Evolutionary conservation across 2,888 invertebrate genomes (phyloP), one percentile per base, ranked within the genome.

Genomic region (Lepidocyrtinus sp.): DNA sequence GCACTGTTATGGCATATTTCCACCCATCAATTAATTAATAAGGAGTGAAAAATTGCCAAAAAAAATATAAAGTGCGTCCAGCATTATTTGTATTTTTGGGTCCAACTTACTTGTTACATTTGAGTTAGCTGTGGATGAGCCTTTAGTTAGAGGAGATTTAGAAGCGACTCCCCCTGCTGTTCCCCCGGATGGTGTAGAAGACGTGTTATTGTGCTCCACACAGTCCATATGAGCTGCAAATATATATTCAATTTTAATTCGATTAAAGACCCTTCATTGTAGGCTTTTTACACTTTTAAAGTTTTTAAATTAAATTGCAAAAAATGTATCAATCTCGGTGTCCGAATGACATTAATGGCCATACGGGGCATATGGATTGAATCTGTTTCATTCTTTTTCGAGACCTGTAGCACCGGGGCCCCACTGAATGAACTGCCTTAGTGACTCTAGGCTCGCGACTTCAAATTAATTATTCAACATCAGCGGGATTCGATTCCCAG

Each of bases 131-230:
- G 75, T 74, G 74, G 74, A 78, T 61, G 82, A 82, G 75, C 78
- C 71, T 72, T 82, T 82, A 22, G 61, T 78, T 64, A 78, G 45
- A 59, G 82, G 82, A 67, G 82, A 82, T 79, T 79, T 81, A 61
- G 81, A 81, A 70, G 80, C 27, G 62, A 62, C 68, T 59, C 76
- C 76, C 36, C 45, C 21, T 73, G 27, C 64, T 55, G 61, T 64
- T 59, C 21, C 70, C 26, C 75, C 82, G 27, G 67, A 55, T 69
- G 80, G 45, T 27, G 80, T 69, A 65, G 77, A 75, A 73, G 82
- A 82, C 77, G 82, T 67, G 61, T 81, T 83, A 81, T 83, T 83
- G 81, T 83, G 83, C 81, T 83, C 83, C 62, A 81, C 78, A 75
- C 81, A 81, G 77, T 83, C 83, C 75, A 76, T 77, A 81, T 81